A percentile compares a stretch with the other conserved stretches of the same genome.
These are phyloP conservation scores for Arrhamphus sclerolepis DNA, from an alignment of 2,797 vertebrate species.

Conservation along the genomic window DNA sequence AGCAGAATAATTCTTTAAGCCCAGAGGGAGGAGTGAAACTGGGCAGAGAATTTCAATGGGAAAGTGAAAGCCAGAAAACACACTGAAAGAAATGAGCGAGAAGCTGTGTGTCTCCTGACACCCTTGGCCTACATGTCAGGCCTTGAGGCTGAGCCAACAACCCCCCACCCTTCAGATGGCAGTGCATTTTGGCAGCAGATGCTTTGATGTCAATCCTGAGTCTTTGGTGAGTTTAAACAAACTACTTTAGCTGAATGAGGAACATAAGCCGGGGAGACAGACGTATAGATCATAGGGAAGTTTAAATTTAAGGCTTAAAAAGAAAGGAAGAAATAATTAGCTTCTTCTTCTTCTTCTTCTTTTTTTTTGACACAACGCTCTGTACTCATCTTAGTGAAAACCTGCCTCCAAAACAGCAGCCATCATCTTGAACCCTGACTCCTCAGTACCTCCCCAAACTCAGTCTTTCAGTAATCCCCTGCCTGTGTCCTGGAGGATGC, in stretches of 20 bases:
- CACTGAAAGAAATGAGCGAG: constrained; percentile 49
- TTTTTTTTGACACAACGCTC: constrained; percentile 10
- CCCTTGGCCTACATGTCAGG: constrained; percentile 62
- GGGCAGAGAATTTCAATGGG: constrained; percentile 44
- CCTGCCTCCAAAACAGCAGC: not conserved
- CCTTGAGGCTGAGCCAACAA: constrained; percentile 41
- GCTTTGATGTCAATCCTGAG: constrained; percentile 50
- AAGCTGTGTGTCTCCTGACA: constrained; percentile 49
- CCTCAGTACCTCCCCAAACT: constrained; percentile 22
- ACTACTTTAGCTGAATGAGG: constrained; percentile 32
- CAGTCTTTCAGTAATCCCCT: constrained; percentile 29
- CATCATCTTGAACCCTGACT: constrained; percentile 27
- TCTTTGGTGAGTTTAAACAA: constrained; percentile 51
- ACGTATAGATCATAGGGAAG: constrained; percentile 14
- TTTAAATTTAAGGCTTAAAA: constrained; percentile 15
- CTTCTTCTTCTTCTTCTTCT: not conserved
- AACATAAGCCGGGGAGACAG: constrained; percentile 9
- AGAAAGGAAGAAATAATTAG: constrained; percentile 17
- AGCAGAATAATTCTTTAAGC: constrained; percentile 51
- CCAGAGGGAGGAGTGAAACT: constrained; percentile 12
- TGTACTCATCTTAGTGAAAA: constrained; percentile 9
- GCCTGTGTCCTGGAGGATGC: constrained; percentile 66
- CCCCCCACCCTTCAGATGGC: constrained; percentile 57
- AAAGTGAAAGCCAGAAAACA: constrained; percentile 35
- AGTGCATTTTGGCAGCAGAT: constrained; percentile 48